Conservation (phyloP, 2,113 vertebrate species). For the Varanus komodoensis region DNA sequence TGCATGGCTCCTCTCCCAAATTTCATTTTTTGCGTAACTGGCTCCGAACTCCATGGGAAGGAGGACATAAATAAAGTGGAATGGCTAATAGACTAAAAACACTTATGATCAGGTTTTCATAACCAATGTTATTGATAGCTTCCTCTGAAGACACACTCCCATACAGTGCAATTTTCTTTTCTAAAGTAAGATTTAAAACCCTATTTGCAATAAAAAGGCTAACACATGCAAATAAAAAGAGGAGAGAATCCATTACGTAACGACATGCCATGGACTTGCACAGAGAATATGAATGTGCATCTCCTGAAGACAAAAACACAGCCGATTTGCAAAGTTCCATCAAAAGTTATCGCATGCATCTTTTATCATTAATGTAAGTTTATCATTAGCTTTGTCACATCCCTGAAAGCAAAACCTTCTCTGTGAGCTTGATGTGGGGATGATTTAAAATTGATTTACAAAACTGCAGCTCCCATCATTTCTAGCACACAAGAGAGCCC, state of each 20-base stretch:
- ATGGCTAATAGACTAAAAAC: slow-evolving; percentile 83
- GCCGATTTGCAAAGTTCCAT: slow-evolving; percentile 2
- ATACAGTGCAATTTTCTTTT: slow-evolving; percentile 75
- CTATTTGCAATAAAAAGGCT: slow-evolving; percentile 81
- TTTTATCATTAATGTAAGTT: slow-evolving; percentile 8
- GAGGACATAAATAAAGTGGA: slow-evolving; percentile 79
- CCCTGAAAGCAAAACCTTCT: slow-evolving; percentile 17
- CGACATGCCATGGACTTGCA: slow-evolving; percentile 43
- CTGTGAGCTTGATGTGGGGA: background rate
- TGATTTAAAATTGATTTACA: background rate
- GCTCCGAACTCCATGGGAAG: slow-evolving; percentile 75
- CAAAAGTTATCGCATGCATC: background rate
- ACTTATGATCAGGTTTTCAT: slow-evolving; percentile 83
- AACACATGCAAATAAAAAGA: slow-evolving; percentile 74
- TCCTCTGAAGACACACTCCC: slow-evolving; percentile 63
- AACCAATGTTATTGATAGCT: slow-evolving; percentile 80
- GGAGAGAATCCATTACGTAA: slow-evolving; percentile 60
- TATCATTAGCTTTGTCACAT: background rate
- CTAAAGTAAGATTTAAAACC: slow-evolving; percentile 81
- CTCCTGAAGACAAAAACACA: slow-evolving; percentile 34
- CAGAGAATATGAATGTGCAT: slow-evolving; percentile 52
- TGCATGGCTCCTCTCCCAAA: slow-evolving; percentile 71
- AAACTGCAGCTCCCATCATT: too few species aligned
- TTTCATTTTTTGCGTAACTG: slow-evolving; percentile 75
- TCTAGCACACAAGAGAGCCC: too few species aligned